A percentile compares a stretch with the other conserved stretches of the same genome.
phyloP scores from a whole-genome alignment of 2,113 vertebrate genomes.

The Junco hyemalis region DNA sequence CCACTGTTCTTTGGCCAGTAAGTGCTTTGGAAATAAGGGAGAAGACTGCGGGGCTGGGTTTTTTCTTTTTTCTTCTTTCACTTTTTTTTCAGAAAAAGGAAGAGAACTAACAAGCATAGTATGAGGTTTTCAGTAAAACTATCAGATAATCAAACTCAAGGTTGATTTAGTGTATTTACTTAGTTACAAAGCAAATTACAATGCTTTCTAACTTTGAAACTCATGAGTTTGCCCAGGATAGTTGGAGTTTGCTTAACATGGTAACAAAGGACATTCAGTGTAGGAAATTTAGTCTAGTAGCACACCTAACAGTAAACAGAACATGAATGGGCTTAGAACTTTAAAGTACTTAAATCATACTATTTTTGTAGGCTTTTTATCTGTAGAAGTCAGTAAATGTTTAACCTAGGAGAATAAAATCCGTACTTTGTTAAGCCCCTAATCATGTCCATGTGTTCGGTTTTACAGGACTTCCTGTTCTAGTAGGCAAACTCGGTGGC shows the following conservation, averaged over 20 bases:
- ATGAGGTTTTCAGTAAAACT: not conserved
- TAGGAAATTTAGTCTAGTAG: not conserved
- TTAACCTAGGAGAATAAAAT: not conserved
- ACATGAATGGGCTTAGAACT: not conserved
- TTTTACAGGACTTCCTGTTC: constrained; percentile 13
- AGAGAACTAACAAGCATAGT: not conserved
- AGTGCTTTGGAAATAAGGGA: not conserved
- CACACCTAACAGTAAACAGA: not conserved
- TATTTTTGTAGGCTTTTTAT: not conserved
- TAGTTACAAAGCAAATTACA: not conserved
- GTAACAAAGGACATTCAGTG: not conserved
- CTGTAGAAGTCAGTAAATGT: not conserved
- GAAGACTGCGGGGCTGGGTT: fast-evolving
- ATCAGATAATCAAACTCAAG: not conserved
- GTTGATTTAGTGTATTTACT: not conserved
- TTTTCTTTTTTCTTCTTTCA: not conserved
- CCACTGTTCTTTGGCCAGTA: not conserved
- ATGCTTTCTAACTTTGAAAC: not conserved
- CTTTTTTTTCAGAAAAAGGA: not conserved
- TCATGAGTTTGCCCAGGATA: not conserved
- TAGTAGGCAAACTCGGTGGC: not conserved
- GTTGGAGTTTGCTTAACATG: not conserved
- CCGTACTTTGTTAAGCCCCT: not conserved
- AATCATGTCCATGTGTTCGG: not conserved
- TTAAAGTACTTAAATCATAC: not conserved